These are phyloP conservation scores for Phalacrocorax carbo DNA, from an alignment of 2,113 vertebrate genomes.

Conservation along the genomic window DNA sequence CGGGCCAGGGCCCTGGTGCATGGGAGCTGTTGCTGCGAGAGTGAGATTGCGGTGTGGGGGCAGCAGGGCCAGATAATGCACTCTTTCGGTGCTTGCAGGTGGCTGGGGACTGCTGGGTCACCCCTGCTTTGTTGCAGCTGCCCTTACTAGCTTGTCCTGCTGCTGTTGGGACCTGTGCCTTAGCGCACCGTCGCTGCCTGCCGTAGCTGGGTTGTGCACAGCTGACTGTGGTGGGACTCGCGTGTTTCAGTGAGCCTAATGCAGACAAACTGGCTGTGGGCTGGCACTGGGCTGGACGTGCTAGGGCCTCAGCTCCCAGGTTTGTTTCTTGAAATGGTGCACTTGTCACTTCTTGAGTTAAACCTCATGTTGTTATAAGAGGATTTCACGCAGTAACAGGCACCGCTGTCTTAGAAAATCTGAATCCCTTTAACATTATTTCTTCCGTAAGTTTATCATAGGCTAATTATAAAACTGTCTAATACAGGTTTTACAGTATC, in stretches of 20 bases:
- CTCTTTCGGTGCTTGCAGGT: no score
- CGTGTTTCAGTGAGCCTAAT: accelerated
- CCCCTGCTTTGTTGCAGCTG: background rate
- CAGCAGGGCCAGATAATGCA: accelerated
- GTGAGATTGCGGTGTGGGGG: accelerated
- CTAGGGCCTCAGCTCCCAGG: accelerated
- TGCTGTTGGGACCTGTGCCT: accelerated
- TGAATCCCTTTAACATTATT: background rate
- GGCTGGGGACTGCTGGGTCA: background rate
- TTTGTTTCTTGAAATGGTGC: background rate
- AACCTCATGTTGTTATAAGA: background rate
- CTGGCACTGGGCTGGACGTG: background rate
- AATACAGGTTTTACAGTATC: background rate
- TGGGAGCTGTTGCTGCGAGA: background rate
- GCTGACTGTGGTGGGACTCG: accelerated
- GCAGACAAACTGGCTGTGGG: background rate
- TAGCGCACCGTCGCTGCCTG: accelerated
- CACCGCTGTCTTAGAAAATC: background rate
- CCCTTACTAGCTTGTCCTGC: background rate
- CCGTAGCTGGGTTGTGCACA: accelerated
- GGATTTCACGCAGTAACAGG: background rate
- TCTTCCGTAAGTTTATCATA: background rate
- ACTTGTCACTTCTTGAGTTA: background rate
- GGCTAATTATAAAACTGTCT: background rate
- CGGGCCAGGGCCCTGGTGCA: background rate